Evolutionary conservation across 2,113 vertebrate species (phyloP), one percentile per base, ranked within the genome.

Genomic region (Ceyx cyanopectus): DNA sequence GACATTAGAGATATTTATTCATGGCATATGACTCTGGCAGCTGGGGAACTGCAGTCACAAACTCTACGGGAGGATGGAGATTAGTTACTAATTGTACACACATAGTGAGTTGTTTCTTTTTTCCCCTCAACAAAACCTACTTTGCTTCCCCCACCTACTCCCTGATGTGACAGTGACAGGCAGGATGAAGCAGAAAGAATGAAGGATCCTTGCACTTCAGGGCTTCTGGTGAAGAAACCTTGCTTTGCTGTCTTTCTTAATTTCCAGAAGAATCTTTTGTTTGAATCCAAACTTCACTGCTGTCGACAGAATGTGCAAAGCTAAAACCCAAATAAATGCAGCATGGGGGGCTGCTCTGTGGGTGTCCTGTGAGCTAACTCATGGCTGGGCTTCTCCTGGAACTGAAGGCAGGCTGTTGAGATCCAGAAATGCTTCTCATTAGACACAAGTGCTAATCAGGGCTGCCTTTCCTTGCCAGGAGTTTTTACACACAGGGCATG

Each of bases 401-500:
- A 19, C 7, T 1, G 26, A n/a, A 63, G 11, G 34, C 26, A 27
- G 40, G 30, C 10, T 60, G 0, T 5, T 1, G 10, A 30, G 30
- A 27, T 24, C 41, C 22, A 62, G 34, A 14, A n/a, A 32, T 20
- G 17, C 11, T 48, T 20, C 72, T 62, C 0, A 0, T 77, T 29
- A 46, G 45, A 10, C 37, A 18, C 20, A 37, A 60, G 32, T 4
- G 0, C 45, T 37, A 12, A 13, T 19, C 14, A 37, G 43, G 12
- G 27, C 48, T 70, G 69, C n/a, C 40, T 56, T 22, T 26, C 37
- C 48, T 45, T 41, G 23, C 30, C 0, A 0, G 22, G 54, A 11
- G 5, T 24, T 56, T 57, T 57, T 46, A 14, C 48, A 30, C 23
- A 21, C 50, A 40, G 56, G 24, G 10, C 27, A 40, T 21, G 21